Evolutionary conservation across 2,888 invertebrate genomes (phyloP).

Genomic region (Pasiphila rectangulata): DNA sequence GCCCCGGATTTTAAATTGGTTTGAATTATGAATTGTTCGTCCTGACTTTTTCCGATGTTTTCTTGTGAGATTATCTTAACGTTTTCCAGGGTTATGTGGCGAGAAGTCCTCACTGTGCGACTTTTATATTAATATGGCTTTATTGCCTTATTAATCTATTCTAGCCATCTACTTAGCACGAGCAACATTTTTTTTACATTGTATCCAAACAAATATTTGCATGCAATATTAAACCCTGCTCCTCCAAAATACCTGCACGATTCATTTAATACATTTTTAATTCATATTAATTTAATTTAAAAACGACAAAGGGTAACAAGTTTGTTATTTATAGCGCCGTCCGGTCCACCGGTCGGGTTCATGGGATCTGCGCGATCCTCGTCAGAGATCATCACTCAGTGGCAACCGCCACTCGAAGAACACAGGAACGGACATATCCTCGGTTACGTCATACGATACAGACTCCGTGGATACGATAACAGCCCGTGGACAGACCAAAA

Average conservation of each 20-base stretch:
- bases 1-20: constrained; percentile 25
- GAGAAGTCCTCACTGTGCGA: too few species aligned
- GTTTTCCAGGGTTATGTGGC: too few species aligned
- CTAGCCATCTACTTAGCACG: too few species aligned
- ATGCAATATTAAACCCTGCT: too few species aligned
- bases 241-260: too few species aligned
- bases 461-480: constrained; percentile 94
- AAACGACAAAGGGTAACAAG: not conserved
- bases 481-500: constrained; percentile 96
- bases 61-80: not conserved
- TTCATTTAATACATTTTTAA: too few species aligned
- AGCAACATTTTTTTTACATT: too few species aligned
- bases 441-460: constrained; percentile 95
- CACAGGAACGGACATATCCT: constrained; percentile 96
- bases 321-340: constrained; percentile 86
- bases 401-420: constrained; percentile 97
- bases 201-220: too few species aligned
- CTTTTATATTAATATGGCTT: too few species aligned
- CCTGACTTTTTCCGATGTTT: constrained; percentile 3
- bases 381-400: constrained; percentile 97
- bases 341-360: constrained; percentile 96
- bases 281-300: too few species aligned
- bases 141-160: too few species aligned
- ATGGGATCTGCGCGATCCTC: constrained; percentile 96
- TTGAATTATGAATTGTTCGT: constrained; percentile 16